Evolutionary conservation across 2,888 invertebrate genomes (phyloP).

Genomic region (Elmis aenea): DNA sequence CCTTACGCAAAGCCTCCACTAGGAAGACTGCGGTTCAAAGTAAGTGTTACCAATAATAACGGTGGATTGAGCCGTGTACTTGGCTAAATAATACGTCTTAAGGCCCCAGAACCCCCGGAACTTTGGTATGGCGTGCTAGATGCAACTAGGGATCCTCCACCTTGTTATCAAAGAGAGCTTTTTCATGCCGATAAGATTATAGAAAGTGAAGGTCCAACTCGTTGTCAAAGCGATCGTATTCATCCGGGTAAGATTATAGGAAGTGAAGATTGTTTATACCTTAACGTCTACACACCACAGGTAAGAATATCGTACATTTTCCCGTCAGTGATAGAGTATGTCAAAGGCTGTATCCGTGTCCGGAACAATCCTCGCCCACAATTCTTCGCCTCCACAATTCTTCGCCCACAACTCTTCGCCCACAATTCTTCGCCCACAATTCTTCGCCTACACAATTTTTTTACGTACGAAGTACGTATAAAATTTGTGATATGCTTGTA

Average conservation of each 20-base stretch:
- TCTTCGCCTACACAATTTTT: too few relatives aligned
- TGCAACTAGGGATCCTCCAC: conserved; percentile 37
- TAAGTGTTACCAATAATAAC: conserved; percentile 11
- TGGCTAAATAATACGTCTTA: conserved; percentile 12
- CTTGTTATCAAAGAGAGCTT: conserved; percentile 38
- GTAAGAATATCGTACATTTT: conserved; percentile 11
- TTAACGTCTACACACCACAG: conserved; percentile 34
- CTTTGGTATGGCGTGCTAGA: conserved; percentile 39
- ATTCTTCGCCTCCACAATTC: too few relatives aligned
- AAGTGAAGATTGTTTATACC: conserved; percentile 48
- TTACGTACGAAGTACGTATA: too few relatives aligned
- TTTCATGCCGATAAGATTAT: conserved; percentile 36
- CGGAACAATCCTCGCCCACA: too few relatives aligned
- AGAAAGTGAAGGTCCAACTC: conserved; percentile 32
- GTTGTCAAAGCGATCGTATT: conserved; percentile 39
- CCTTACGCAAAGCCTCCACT: conserved; percentile 23
- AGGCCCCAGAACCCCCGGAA: conserved; percentile 41
- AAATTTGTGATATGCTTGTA: too few relatives aligned
- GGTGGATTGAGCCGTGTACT: background rate
- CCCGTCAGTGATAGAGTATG: too few relatives aligned
- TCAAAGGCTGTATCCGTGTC: too few relatives aligned
- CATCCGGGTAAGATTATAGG: conserved; percentile 43
- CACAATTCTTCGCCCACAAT: too few relatives aligned
- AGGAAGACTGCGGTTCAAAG: conserved; percentile 21
- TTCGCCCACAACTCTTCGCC: too few relatives aligned